These are phyloP conservation scores for Orius insidiosus DNA, from an alignment of 1,140 invertebrate genomes.

Conservation along the genomic window DNA sequence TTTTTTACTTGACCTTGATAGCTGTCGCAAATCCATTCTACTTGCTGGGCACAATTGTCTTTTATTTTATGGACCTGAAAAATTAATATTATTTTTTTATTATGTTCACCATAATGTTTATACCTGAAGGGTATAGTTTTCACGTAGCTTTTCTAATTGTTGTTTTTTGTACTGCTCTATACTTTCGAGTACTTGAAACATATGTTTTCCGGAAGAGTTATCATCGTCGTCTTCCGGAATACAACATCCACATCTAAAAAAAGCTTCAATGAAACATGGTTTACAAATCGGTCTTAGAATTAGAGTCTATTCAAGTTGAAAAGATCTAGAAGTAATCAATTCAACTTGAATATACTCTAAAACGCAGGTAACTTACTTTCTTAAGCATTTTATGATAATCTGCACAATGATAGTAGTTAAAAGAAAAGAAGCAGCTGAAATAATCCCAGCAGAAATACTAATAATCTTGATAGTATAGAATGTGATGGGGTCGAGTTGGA, in stretches of 20 bases:
- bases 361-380: too few relatives aligned
- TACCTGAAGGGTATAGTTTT: slow-evolving; percentile 85
- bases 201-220: slow-evolving; percentile 38
- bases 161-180: slow-evolving; percentile 79
- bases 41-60: slow-evolving; percentile 81
- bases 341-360: too few relatives aligned
- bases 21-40: slow-evolving; percentile 83
- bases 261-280: too few relatives aligned
- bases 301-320: too few relatives aligned
- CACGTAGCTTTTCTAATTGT: slow-evolving; percentile 68
- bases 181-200: slow-evolving; percentile 70
- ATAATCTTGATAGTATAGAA: slow-evolving; percentile 65
- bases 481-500: slow-evolving; percentile 64
- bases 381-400: too few relatives aligned
- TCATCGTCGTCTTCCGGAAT: slow-evolving; percentile 25
- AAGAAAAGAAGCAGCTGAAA: slow-evolving; percentile 63
- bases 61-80: slow-evolving; percentile 65
- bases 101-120: too few relatives aligned
- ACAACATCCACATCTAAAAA: slow-evolving; percentile 21
- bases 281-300: too few relatives aligned
- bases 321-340: too few relatives aligned
- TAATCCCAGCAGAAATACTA: slow-evolving; percentile 63
- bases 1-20: slow-evolving; percentile 76
- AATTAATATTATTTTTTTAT: too few relatives aligned
- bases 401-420: too few relatives aligned